phyloP scores from a whole-genome alignment of 2,113 vertebrate genomes.

The Kryptolebias marmoratus region DNA sequence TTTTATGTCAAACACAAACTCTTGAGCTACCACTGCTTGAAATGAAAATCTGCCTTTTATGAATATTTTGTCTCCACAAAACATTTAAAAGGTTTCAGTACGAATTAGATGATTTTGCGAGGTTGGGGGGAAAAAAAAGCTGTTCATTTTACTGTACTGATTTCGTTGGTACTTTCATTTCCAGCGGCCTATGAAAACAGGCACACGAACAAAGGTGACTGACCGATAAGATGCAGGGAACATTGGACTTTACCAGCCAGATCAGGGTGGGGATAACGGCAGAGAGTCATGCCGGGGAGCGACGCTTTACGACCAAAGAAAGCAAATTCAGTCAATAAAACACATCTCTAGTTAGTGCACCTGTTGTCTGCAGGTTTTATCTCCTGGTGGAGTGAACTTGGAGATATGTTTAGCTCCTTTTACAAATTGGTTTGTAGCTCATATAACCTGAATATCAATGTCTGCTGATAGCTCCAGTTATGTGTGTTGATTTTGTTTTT shows the following conservation, averaged over 20 bases:
- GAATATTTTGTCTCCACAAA: no score
- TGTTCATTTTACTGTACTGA: slow-evolving; percentile 22
- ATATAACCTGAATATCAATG: neutral
- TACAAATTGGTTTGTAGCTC: slow-evolving; percentile 30
- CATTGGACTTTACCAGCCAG: slow-evolving; percentile 75
- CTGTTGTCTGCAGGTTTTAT: neutral
- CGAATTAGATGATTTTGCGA: no score
- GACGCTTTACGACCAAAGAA: slow-evolving; percentile 25
- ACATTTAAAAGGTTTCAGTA: neutral
- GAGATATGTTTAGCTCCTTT: neutral
- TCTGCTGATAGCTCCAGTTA: no score
- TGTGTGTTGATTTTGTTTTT: no score
- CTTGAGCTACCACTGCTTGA: neutral
- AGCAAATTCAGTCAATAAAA: slow-evolving; percentile 25
- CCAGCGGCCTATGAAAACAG: slow-evolving; percentile 43
- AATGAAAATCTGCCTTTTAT: neutral
- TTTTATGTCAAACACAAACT: neutral
- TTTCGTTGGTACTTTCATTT: slow-evolving; percentile 33
- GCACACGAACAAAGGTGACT: slow-evolving; percentile 75
- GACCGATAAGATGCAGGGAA: slow-evolving; percentile 77
- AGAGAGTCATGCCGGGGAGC: slow-evolving; percentile 44
- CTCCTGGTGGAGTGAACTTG: neutral
- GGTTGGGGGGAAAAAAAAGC: neutral
- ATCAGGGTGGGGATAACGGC: slow-evolving; percentile 50
- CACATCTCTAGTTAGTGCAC: neutral